A percentile compares a stretch with the other conserved stretches of the same genome.
Conservation (phyloP, 2,888 invertebrate genomes). For the Lepidocyrtoides sp. region DNA sequence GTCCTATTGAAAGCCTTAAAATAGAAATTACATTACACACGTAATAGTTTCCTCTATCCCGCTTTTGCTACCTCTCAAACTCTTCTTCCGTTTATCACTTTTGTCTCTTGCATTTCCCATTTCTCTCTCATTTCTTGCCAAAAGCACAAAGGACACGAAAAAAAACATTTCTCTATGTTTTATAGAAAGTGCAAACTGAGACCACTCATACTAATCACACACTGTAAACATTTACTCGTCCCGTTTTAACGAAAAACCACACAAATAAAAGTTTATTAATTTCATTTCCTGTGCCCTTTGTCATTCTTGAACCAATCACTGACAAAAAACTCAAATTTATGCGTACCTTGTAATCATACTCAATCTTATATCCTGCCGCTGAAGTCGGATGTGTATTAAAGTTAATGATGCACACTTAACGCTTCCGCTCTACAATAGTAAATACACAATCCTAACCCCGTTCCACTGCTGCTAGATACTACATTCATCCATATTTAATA, state of each 20-base stretch:
- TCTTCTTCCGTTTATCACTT: constrained; percentile 51
- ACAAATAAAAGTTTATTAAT: too few species aligned
- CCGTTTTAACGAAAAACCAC: neutral
- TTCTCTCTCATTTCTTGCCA: constrained; percentile 2
- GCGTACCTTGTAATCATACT: too few species aligned
- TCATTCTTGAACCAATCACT: too few species aligned
- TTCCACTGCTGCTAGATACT: neutral
- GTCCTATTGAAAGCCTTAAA: constrained; percentile 56
- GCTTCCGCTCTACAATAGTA: too few species aligned
- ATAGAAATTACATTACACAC: constrained; percentile 65
- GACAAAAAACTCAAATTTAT: too few species aligned
- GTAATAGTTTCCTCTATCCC: constrained; percentile 52
- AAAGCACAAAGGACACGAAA: neutral
- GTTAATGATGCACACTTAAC: too few species aligned
- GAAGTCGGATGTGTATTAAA: too few species aligned
- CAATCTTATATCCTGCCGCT: too few species aligned
- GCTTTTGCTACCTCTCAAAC: neutral
- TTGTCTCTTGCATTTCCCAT: constrained; percentile 41
- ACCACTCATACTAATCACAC: neutral
- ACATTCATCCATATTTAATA: constrained; percentile 1
- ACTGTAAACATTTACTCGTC: neutral
- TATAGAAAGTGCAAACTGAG: neutral
- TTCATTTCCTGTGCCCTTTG: too few species aligned
- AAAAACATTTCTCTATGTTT: neutral
- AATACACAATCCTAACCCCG: too few species aligned